Evolutionary conservation across 2,797 vertebrate species (phyloP).

Genomic region (Galagoides demidoff): DNA sequence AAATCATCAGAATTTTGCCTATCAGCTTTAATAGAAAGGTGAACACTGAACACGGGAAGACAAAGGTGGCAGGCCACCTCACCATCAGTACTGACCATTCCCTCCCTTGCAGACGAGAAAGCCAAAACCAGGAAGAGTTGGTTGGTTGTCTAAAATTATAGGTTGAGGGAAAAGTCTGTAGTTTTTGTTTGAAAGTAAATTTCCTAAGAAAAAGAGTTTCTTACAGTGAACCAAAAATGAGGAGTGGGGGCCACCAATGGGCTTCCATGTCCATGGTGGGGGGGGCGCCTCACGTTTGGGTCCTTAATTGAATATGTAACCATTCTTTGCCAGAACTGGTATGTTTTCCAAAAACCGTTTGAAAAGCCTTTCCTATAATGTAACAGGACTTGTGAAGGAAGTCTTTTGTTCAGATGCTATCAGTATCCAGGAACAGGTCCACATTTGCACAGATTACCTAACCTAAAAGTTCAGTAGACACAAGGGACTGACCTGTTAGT

Average conservation of each 20-base stretch:
- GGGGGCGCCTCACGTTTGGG: background rate
- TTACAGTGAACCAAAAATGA: background rate
- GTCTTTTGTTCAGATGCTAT: background rate
- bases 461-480: background rate
- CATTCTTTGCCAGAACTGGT: background rate
- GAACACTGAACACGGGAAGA: background rate
- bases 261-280: background rate
- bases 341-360: background rate
- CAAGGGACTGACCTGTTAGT: background rate
- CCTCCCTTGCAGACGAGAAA: background rate
- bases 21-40: background rate
- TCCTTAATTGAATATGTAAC: background rate
- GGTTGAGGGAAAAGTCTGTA: background rate
- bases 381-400: background rate
- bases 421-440: background rate
- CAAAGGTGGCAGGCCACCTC: background rate
- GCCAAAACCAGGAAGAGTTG: background rate
- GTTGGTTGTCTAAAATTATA: constrained; percentile 16
- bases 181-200: background rate
- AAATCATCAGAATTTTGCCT: constrained; percentile 70
- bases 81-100: background rate
- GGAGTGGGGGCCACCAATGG: background rate
- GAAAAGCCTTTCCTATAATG: background rate
- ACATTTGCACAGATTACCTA: background rate
- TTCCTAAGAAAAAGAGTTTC: background rate